Base-by-base conservation (phyloP, 1,140 invertebrate species). In the Stegodyphus mimosarum region DNA sequence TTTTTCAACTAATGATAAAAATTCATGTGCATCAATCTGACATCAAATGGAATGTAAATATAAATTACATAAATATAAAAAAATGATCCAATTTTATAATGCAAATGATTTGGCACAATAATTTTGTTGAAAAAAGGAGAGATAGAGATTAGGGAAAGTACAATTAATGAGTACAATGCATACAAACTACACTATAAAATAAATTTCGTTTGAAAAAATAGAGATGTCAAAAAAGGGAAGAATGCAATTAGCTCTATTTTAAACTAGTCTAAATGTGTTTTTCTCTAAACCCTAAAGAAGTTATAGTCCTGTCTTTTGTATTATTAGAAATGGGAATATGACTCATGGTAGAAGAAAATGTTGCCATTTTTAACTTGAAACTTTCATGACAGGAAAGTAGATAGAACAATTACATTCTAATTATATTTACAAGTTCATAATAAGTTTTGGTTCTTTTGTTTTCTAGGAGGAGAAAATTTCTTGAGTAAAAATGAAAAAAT, bases 21-120 rank as follows among this genome's bases (percentile, higher is more conserved):
- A 33, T 33, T 33, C 60, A n/a, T 63, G 2, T 13, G 33, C 33
- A 1, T 33, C 33, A 33, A 33, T 33, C 33, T 33, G 49, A 69
- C 49, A 63, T 11, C 10, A 11, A 63, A 63, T 11, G 60, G 10
- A 63, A 63, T 11, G n/a, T 63, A 63, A n/a, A 11, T 63, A 63
- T 11, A 63, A 63, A 63, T 18, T 18, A 67, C 17, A 74, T 60
- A 53, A 33, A 13, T 55, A 15, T 55, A 60, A 55, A 18, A 73
- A n/a, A 13, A 74, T 74, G 72, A 74, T 7, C 15, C 10, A 55
- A 33, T 74, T 72, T 50, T 60, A 74, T 53, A 74, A 60, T 74
- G 18, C 53, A 60, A 74, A 74, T 74, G 53, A 55, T 74, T 74
- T 74, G 72, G 72, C 72, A 74, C 72, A 70, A 49, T 70, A 70